Conservation (phyloP, 2,888 invertebrate genomes). For the Meandrusa payeni region DNA sequence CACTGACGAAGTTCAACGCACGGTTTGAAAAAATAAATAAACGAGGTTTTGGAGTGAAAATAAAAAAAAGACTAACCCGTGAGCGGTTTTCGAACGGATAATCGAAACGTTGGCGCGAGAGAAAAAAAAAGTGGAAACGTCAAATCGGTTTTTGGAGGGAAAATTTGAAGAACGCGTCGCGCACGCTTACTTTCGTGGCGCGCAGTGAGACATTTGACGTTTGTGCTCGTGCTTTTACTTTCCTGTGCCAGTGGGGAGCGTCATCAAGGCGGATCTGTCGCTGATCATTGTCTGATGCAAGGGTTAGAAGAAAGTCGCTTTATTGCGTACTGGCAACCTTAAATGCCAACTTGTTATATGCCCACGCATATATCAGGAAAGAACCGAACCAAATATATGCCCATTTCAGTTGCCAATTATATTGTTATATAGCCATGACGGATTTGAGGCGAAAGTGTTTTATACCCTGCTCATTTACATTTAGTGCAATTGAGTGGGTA, state of each 20-base stretch:
- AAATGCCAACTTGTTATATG: slow-evolving; percentile 25
- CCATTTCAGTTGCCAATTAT: slow-evolving; percentile 9
- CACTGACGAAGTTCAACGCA: slow-evolving; percentile 66
- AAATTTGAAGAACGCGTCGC: slow-evolving; percentile 56
- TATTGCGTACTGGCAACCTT: slow-evolving; percentile 27
- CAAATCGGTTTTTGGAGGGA: slow-evolving; percentile 50
- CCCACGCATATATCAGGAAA: slow-evolving; percentile 7
- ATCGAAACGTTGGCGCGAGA: slow-evolving; percentile 3
- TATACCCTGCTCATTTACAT: too few relatives aligned
- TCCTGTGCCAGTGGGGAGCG: slow-evolving; percentile 71
- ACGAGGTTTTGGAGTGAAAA: slow-evolving; percentile 28
- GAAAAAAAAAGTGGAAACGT: slow-evolving; percentile 28
- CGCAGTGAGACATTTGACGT: slow-evolving; percentile 58
- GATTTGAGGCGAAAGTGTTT: neutral
- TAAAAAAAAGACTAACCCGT: slow-evolving; percentile 28
- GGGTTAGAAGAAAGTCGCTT: slow-evolving; percentile 25
- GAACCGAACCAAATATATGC: slow-evolving; percentile 9
- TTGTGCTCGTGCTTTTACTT: slow-evolving; percentile 70
- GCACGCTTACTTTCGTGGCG: slow-evolving; percentile 65
- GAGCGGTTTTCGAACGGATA: slow-evolving; percentile 34
- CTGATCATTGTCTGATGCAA: slow-evolving; percentile 34
- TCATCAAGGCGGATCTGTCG: slow-evolving; percentile 35
- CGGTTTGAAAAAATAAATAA: slow-evolving; percentile 34
- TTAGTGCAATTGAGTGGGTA: too few relatives aligned
- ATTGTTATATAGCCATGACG: neutral